Evolutionary conservation across 2,113 vertebrate genomes (phyloP).

Genomic region (Leucoraja erinaceus): DNA sequence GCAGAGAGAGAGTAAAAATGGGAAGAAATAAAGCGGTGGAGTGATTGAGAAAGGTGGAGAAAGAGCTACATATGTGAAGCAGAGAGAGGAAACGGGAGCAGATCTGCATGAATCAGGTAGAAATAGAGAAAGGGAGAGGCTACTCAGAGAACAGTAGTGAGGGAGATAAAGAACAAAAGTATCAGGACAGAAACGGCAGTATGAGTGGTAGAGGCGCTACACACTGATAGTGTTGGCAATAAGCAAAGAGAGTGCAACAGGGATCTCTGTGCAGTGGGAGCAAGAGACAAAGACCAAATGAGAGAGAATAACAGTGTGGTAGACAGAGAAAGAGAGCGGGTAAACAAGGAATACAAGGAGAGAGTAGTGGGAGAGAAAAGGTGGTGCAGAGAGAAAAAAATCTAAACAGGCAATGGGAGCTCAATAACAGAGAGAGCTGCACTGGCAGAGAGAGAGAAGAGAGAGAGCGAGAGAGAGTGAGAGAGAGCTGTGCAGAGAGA

Average conservation of each 20-base stretch:
- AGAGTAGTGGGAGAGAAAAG: neutral
- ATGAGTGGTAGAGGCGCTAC: too few species aligned
- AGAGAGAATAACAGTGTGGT: rapidly evolving
- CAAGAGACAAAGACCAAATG: neutral
- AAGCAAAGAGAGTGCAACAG: slow-evolving; percentile 38
- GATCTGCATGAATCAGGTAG: too few species aligned
- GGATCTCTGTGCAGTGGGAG: slow-evolving; percentile 41
- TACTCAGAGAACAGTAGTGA: too few species aligned
- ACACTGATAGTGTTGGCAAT: slow-evolving; percentile 42
- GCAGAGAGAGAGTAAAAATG: neutral
- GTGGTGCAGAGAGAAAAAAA: neutral
- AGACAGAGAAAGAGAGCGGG: neutral
- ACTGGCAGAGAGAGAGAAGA: neutral
- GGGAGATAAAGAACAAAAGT: too few species aligned
- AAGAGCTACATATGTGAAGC: neutral
- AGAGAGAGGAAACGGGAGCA: too few species aligned
- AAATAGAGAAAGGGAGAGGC: too few species aligned
- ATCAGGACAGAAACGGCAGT: too few species aligned
- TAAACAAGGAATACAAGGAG: neutral
- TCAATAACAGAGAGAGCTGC: neutral
- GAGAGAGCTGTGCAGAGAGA: neutral
- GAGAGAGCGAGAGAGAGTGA: neutral
- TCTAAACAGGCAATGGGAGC: neutral
- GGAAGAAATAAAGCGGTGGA: neutral
- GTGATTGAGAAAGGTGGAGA: neutral